Base-by-base conservation (phyloP, 2,888 invertebrate genomes). In the Eilema caniola region DNA sequence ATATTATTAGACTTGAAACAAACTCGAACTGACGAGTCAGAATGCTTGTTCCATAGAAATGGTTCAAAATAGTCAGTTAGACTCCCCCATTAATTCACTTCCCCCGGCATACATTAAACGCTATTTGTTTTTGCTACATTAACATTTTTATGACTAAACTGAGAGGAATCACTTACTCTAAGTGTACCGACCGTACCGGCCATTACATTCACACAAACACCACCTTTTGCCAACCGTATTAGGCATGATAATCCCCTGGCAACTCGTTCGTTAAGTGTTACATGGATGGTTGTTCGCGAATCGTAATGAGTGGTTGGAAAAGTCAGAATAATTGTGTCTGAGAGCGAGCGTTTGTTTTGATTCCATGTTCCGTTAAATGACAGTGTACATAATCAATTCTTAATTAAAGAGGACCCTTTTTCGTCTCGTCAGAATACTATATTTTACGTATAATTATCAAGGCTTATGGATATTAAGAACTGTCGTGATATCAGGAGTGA, bases 121-220 rank as follows among this genome's bases (percentile, higher is more conserved):
- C 88, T 93, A 89, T 93, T 94, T 95, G 94, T 94, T 94, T 94
- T 93, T 91, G 91, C 90, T 86, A 89, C 93, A 95, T 95, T 95
- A 93, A 94, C 95, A 95, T 95, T 95, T 95, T 95, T 95, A 95
- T 95, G 92, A 93, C 93, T 93, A 90, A 90, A 92, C 92, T 90
- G 89, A 92, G 91, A 92, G 90, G 88, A 93, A 93, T 93, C 93
- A 91, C 92, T 93, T 91, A 91, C 87, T 91, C 85, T 82, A 86
- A 86, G 86, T 83, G 87, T 83, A 81, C 88, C 82, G 86, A 83
- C 83, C 79, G 84, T 76, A 74, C 77, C 72, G 47, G 75, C 31
- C 57, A 60, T 41, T 66, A 14, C 3, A 62, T 57, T 33, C n/a
- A 61, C 61, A 56, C 66, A 71, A 57, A 59, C 66, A n/a, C 28